phyloP scores from a whole-genome alignment of 2,113 vertebrate genomes.

The Henicopernis longicauda region DNA sequence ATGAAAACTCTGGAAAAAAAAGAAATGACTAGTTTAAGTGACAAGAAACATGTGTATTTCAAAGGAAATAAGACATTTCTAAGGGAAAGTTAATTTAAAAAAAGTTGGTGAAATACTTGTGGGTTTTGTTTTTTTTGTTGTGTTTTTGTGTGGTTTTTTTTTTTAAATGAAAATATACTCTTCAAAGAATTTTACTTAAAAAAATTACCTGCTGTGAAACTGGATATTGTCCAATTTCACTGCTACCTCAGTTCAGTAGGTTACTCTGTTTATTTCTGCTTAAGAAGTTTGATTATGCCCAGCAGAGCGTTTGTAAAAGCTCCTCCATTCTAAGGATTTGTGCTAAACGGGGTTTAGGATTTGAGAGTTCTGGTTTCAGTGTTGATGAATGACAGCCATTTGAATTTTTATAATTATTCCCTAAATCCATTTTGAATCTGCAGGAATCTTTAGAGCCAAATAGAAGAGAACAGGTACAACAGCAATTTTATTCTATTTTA shows the following conservation, averaged over 20 bases:
- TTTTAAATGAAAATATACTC: not conserved
- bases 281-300: not conserved
- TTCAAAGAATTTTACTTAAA: not conserved
- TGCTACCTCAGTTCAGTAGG: not conserved
- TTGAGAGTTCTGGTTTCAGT: not conserved
- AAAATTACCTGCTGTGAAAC: not conserved
- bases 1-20: not conserved
- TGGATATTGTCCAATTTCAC: not conserved
- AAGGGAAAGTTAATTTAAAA: not conserved
- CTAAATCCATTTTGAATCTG: not conserved
- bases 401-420: conserved; percentile 20
- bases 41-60: not conserved
- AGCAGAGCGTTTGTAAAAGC: not conserved
- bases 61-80: not conserved
- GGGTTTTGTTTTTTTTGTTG: not conserved
- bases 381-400: not conserved
- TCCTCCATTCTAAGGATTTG: not conserved
- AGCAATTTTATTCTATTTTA: not conserved
- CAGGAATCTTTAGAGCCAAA: not conserved
- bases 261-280: not conserved
- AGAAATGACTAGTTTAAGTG: not conserved
- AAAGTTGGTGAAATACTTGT: not conserved
- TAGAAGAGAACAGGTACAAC: not conserved
- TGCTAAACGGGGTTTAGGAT: not conserved
- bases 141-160: not conserved